A percentile compares a stretch with the other conserved stretches of the same genome.
Evolutionary conservation across 1,140 invertebrate species (phyloP).

Genomic region (Acyrthosiphon pisum): DNA sequence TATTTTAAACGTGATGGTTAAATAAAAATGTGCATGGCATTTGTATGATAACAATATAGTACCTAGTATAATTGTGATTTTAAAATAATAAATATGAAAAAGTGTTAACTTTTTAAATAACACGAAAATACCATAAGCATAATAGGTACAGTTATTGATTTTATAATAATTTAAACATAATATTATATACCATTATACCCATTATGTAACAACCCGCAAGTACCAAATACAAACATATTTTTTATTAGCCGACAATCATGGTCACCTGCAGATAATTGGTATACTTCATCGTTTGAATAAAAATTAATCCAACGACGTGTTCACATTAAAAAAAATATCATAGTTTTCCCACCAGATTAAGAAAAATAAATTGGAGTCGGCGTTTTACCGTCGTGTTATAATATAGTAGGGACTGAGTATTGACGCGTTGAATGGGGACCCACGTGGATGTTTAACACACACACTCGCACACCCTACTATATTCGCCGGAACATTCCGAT

Average conservation of each 20-base stretch:
- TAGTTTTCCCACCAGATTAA: not conserved
- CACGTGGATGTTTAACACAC: conserved; percentile 23
- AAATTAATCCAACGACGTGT: not conserved
- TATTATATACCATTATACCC: not conserved
- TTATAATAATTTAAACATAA: not conserved
- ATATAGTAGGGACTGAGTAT: not conserved
- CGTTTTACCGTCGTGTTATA: not conserved
- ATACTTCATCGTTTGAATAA: not conserved
- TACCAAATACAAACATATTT: not conserved
- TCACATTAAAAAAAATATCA: not conserved
- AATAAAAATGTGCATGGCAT: not conserved
- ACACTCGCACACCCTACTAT: not conserved
- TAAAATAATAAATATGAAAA: not conserved
- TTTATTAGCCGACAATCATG: not conserved
- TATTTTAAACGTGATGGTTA: not conserved
- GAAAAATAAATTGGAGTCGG: not conserved
- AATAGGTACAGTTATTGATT: not conserved
- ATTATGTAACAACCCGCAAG: too few species aligned
- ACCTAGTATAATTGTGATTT: not conserved
- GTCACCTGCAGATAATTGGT: too few species aligned
- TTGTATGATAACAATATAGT: not conserved
- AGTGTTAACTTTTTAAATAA: not conserved
- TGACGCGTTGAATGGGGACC: conserved; percentile 25
- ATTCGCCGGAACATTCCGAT: not conserved
- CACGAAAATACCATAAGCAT: not conserved